Base-by-base conservation (phyloP, 2,888 invertebrate species). In the Drosophila mercatorum region DNA sequence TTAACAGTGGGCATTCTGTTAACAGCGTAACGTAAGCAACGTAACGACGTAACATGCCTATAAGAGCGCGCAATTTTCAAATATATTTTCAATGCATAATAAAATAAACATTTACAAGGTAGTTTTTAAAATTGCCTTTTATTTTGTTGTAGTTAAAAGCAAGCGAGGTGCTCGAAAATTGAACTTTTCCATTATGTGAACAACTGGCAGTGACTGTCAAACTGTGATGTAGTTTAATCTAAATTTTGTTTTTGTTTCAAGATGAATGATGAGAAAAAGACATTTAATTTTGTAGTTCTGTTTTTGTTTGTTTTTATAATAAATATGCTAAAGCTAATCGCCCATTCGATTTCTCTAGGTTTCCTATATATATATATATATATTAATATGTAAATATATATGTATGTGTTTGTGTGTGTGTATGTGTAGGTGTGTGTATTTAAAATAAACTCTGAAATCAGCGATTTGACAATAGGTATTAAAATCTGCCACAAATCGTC, bases 281-380 rank as follows among this genome's bases (percentile, higher is more conserved):
- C 67, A 66, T 34, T 68, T 11, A 40, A 22, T 26, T 22, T 26
- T 26, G 17, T 12, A 12, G 12, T 65, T 62, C 22, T 53, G 41
- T 65, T 44, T 36, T 41, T 47, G 58, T 22, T 40, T 60, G 22
- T 49, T 60, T 62, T 65, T 68, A 63, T 71, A 75, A 81, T 75
- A 75, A 79, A 84, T 88, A 83, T 68, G 70, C 77, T 88, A 88
- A 80, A 88, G 80, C 88, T 83, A 88, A 73, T 76, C 80, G 88
- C 72, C 71, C 73, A 67, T 36, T 82, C 47, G 55, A 55, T 67
- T 52, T 61, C 49, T 65, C 68, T 76, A 75, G 80, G 63, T 75
- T 61, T 41, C 57, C 67, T 73, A 60, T 63, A 58, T 8, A 60
- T 63, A 57, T 8, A 59, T 31, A 43, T 64, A 51, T 60, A 56